phyloP scores from a whole-genome alignment of 2,888 invertebrate genomes.

The Andrena fulva region DNA sequence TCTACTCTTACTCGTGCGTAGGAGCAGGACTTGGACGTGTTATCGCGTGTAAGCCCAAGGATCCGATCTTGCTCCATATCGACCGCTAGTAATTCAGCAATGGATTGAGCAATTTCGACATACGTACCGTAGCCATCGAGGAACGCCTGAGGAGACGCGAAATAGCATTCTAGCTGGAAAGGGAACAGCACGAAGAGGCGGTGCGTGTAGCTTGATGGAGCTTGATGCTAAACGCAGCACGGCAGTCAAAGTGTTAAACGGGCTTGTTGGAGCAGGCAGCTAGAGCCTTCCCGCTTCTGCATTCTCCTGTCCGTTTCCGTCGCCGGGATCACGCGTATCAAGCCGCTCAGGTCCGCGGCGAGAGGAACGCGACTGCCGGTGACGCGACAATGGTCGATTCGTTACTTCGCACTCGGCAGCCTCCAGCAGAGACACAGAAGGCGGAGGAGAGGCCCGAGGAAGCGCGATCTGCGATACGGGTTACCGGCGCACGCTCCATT shows the following conservation, averaged over 20 bases:
- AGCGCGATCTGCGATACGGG: conserved; percentile 54
- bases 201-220: not conserved
- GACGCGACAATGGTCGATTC: conserved; percentile 74
- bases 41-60: no score
- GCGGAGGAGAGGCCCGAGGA: conserved; percentile 26
- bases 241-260: conserved; percentile 5
- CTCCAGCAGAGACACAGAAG: conserved; percentile 41
- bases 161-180: not conserved
- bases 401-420: conserved; percentile 65
- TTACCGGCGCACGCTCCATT: conserved; percentile 67
- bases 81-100: no score
- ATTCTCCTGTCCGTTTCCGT: conserved; percentile 56
- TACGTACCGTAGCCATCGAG: no score
- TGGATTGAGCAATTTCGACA: no score
- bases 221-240: conserved; percentile 3
- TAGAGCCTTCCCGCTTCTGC: conserved; percentile 27
- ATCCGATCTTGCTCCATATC: no score
- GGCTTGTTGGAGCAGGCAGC: conserved; percentile 1
- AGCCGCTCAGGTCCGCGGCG: conserved; percentile 31
- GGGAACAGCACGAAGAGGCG: not conserved
- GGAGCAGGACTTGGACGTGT: no score
- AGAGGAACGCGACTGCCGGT: conserved; percentile 42
- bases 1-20: no score
- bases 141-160: not conserved
- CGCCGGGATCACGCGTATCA: conserved; percentile 52